Percentiles rank a stretch among this genome's conserved stretches.
Conservation (phyloP, 2,888 invertebrate genomes). For the Drosophila paranaensis region DNA sequence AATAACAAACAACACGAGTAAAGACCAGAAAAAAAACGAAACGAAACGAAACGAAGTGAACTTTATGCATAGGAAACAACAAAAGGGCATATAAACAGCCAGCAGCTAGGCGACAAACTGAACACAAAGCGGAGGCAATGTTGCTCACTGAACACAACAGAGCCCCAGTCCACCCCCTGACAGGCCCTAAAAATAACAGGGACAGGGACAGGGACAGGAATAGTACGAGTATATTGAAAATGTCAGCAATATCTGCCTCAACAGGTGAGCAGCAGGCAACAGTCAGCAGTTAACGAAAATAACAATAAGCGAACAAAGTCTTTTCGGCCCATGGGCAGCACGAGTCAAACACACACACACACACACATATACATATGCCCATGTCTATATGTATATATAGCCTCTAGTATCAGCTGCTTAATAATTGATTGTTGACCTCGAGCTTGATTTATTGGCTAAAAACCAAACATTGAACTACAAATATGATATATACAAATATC, state of each 20-base stretch:
- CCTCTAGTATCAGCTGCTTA: conserved; percentile 44
- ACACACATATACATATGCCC: conserved; percentile 2
- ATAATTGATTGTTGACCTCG: conserved; percentile 72
- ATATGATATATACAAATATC: neutral
- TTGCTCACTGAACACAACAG: conserved; percentile 1
- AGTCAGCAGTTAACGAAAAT: conserved; percentile 12
- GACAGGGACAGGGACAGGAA: too few relatives aligned
- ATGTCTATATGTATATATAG: neutral
- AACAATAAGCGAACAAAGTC: conserved; percentile 7
- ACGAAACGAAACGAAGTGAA: neutral
- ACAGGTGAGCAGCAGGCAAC: conserved; percentile 67
- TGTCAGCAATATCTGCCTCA: conserved; percentile 51
- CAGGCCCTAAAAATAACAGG: conserved; percentile 21
- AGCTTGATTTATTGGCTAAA: conserved; percentile 69
- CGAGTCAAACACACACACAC: conserved; percentile 1
- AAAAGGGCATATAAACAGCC: conserved; percentile 21
- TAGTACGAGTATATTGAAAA: conserved; percentile 48
- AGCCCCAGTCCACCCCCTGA: neutral
- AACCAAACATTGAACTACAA: conserved; percentile 19
- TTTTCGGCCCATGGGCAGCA: conserved; percentile 14
- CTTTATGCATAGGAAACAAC: conserved; percentile 14
- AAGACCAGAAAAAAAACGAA: conserved; percentile 1
- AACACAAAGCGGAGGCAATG: conserved; percentile 5
- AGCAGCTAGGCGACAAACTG: conserved; percentile 26
- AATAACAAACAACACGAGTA: conserved; percentile 19